Evolutionary conservation across 2,797 vertebrate species (phyloP).

Genomic region (Crenuchus spilurus): DNA sequence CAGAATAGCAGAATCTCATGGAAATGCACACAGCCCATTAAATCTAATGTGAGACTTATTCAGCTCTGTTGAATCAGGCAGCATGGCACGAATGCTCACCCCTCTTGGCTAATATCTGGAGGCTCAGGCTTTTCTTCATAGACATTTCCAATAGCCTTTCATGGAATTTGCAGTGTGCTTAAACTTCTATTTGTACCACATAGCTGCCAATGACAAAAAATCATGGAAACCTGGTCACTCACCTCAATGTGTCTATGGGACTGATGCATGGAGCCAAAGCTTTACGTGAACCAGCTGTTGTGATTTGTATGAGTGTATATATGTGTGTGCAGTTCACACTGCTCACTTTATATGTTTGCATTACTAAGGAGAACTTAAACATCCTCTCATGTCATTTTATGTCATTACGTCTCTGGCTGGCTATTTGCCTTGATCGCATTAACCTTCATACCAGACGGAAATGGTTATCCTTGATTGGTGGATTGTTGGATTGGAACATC

Average conservation of each 20-base stretch:
- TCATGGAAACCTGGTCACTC: too few relatives aligned
- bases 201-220: background rate
- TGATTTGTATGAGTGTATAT: conserved; percentile 20
- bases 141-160: conserved; percentile 2
- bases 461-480: conserved; percentile 33
- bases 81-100: background rate
- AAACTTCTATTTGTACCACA: background rate
- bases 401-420: conserved; percentile 31
- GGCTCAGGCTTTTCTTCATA: background rate
- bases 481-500: conserved; percentile 26
- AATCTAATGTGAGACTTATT: conserved; percentile 6
- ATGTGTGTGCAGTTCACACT: conserved; percentile 26
- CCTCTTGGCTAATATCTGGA: background rate
- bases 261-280: background rate
- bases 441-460: conserved; percentile 31
- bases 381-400: conserved; percentile 33
- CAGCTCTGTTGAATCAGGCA: background rate
- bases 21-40: conserved; percentile 19
- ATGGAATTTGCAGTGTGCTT: too few relatives aligned
- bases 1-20: conserved; percentile 11
- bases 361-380: conserved; percentile 33
- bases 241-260: background rate
- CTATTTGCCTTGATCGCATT: conserved; percentile 13
- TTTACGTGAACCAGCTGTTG: background rate
- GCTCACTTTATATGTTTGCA: conserved; percentile 40